A percentile compares a stretch with the other conserved stretches of the same genome.
Evolutionary conservation across 2,797 vertebrate species (phyloP).

Genomic region (Onychomys leucogaster): DNA sequence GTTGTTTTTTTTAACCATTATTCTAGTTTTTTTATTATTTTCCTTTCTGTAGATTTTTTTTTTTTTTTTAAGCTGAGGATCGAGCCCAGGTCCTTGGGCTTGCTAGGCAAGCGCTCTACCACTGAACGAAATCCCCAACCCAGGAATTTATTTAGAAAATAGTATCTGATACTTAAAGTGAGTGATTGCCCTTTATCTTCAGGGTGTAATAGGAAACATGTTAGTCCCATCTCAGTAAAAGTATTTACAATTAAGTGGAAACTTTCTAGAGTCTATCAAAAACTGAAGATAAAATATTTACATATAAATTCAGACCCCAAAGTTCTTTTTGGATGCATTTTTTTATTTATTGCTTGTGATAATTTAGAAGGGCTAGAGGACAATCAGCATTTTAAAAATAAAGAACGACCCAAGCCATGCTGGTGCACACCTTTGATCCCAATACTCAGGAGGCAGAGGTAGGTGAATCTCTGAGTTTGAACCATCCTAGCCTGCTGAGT

Average conservation of each 20-base stretch:
- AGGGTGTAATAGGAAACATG: not conserved
- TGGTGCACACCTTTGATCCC: not conserved
- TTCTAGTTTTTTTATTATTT: not conserved
- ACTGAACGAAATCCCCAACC: too few relatives aligned
- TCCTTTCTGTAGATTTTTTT: not conserved
- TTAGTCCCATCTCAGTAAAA: conserved; percentile 41
- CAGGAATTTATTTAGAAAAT: not conserved
- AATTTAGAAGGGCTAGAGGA: not conserved
- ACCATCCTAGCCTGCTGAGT: not conserved
- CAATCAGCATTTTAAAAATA: conserved; percentile 43
- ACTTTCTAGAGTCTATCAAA: not conserved
- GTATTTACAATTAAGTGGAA: conserved; percentile 34
- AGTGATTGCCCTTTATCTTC: not conserved
- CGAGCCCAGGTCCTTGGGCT: too few relatives aligned
- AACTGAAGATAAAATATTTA: not conserved
- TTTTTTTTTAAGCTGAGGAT: too few relatives aligned
- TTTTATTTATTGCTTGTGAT: not conserved
- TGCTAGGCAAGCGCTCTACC: too few relatives aligned
- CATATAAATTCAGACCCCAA: not conserved
- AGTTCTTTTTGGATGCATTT: conserved; percentile 1
- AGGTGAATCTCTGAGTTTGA: not conserved
- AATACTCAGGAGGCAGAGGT: not conserved
- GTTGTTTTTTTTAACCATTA: not conserved
- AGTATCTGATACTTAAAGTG: not conserved
- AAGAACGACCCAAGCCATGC: not conserved